These are phyloP conservation scores for Pomatorhinus ruficollis DNA, from an alignment of 2,113 vertebrate genomes.

Conservation along the genomic window DNA sequence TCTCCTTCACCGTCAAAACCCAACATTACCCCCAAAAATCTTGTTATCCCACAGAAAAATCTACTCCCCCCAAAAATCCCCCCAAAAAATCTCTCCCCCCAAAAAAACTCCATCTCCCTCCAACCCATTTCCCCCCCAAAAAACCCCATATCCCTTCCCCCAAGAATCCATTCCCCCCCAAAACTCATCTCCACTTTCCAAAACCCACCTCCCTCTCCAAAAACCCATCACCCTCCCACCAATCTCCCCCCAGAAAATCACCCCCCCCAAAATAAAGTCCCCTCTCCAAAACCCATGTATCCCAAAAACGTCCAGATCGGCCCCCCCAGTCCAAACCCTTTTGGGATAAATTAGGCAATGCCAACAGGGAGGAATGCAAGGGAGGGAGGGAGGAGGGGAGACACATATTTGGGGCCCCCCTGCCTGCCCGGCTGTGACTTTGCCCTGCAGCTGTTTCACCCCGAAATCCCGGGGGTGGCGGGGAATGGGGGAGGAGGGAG, in stretches of 20 bases:
- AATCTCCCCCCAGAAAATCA: no score
- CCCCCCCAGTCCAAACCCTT: not conserved
- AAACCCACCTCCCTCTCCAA: not conserved
- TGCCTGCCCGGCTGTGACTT: not conserved
- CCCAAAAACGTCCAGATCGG: not conserved
- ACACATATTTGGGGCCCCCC: not conserved
- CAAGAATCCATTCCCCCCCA: not conserved
- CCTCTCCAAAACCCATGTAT: no score
- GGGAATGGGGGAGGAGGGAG: no score
- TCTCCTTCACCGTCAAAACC: not conserved
- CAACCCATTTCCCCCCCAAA: not conserved
- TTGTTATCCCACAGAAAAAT: not conserved
- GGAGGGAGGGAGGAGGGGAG: not conserved
- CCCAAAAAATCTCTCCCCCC: not conserved
- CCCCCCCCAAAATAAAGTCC: not conserved
- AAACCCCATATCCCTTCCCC: not conserved
- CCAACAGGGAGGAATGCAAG: not conserved
- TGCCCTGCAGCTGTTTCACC: not conserved
- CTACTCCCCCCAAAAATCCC: not conserved
- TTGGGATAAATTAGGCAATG: not conserved
- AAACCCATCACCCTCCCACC: not conserved
- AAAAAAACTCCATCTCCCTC: not conserved
- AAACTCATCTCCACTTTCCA: not conserved
- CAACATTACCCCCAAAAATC: not conserved
- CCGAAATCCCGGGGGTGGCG: not conserved